phyloP scores from a whole-genome alignment of 2,888 invertebrate genomes.

The Scelioninae gen. 1 region DNA sequence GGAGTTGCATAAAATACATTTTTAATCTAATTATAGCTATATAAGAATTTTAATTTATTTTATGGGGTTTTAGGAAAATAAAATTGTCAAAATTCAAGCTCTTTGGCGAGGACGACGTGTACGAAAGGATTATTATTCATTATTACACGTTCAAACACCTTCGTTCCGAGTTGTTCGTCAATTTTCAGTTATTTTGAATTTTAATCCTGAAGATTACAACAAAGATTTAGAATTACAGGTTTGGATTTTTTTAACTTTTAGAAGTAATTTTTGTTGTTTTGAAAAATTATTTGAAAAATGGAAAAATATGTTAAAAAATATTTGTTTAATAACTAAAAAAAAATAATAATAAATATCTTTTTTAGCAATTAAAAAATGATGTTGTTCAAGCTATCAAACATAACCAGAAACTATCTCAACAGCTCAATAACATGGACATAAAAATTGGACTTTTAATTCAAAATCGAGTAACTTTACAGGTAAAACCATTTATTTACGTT shows the following conservation, averaged over 20 bases:
- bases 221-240: slow-evolving; percentile 88
- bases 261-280: too few relatives aligned
- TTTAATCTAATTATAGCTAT: neutral
- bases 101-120: slow-evolving; percentile 88
- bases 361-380: slow-evolving; percentile 87
- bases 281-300: too few relatives aligned
- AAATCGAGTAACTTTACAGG: slow-evolving; percentile 90
- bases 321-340: neutral
- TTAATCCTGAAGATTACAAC: slow-evolving; percentile 89
- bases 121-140: slow-evolving; percentile 87
- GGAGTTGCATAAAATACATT: neutral
- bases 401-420: slow-evolving; percentile 89
- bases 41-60: neutral
- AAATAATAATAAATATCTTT: slow-evolving; percentile 2
- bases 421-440: slow-evolving; percentile 90
- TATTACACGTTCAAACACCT: slow-evolving; percentile 86
- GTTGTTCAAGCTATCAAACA: slow-evolving; percentile 90
- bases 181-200: slow-evolving; percentile 89
- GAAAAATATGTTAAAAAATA: neutral
- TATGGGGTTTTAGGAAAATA: slow-evolving; percentile 84
- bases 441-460: slow-evolving; percentile 92
- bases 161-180: slow-evolving; percentile 87
- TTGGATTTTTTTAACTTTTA: slow-evolving; percentile 17
- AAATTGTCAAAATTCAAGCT: slow-evolving; percentile 88
- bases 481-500: too few relatives aligned